Evolutionary conservation across 23 tunicate genomes (phyloP).

Genomic region (Trididemnum nubilum): DNA sequence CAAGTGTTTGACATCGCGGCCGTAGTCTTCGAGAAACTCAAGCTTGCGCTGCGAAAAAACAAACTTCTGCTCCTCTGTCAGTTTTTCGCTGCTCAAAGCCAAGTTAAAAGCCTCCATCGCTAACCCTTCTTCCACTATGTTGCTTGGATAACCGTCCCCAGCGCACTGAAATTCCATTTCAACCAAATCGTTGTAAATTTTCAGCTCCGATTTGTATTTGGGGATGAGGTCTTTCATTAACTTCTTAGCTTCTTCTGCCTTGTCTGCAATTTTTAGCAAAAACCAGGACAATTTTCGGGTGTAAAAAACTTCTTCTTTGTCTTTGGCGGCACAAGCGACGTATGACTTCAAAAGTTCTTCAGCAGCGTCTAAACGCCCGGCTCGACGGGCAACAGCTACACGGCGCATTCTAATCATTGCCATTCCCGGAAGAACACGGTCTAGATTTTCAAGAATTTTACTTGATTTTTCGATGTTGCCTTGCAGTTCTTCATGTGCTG

Average conservation of each 20-base stretch:
- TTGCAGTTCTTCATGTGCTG: constrained; percentile 81
- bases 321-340: constrained; percentile 68
- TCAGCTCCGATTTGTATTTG: constrained; percentile 47
- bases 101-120: constrained; percentile 76
- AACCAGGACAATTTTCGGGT: constrained; percentile 83
- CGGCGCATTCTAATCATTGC: constrained; percentile 75
- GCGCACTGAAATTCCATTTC: constrained; percentile 82
- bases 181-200: constrained; percentile 79
- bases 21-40: constrained; percentile 88
- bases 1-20: constrained; percentile 70
- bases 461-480: constrained; percentile 63
- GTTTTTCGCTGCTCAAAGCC: constrained; percentile 52
- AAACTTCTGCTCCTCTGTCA: constrained; percentile 80
- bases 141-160: constrained; percentile 15
- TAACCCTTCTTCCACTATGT: constrained; percentile 42
- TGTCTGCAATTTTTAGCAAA: constrained; percentile 59
- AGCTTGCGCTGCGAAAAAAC: constrained; percentile 79
- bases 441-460: constrained; percentile 54
- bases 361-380: constrained; percentile 62
- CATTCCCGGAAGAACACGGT: constrained; percentile 68
- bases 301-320: constrained; percentile 71
- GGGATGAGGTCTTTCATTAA: constrained; percentile 66
- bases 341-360: constrained; percentile 56
- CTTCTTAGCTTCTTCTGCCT: constrained; percentile 57
- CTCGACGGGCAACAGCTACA: constrained; percentile 66